phyloP scores from a whole-genome alignment of 2,113 vertebrate species.

The Diphyllodes magnificus region DNA sequence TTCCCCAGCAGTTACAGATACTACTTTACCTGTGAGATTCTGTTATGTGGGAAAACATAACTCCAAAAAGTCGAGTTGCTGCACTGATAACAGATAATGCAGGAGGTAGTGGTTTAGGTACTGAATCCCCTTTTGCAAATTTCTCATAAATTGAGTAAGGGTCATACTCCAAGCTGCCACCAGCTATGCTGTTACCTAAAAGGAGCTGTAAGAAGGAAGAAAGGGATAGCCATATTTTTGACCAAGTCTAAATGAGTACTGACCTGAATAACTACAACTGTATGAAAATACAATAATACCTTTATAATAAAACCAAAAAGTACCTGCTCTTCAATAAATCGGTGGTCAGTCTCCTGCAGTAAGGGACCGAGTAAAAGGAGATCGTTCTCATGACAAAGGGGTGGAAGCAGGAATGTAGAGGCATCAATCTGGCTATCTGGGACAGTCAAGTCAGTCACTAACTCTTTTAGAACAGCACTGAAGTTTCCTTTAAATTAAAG shows the following conservation, averaged over 20 bases:
- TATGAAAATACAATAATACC: neutral
- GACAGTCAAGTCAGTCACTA: conserved; percentile 81
- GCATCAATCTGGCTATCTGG: conserved; percentile 77
- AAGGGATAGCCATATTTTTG: neutral
- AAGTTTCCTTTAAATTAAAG: conserved; percentile 74
- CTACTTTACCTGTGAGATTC: conserved; percentile 82
- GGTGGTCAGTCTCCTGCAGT: conserved; percentile 78
- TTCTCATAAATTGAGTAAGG: conserved; percentile 80
- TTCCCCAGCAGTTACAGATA: neutral
- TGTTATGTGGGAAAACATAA: conserved; percentile 79
- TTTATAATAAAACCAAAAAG: neutral
- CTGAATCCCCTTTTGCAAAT: conserved; percentile 63
- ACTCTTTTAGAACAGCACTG: conserved; percentile 81
- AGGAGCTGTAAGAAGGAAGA: conserved; percentile 71
- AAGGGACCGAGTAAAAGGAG: conserved; percentile 78
- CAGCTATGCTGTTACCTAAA: conserved; percentile 74
- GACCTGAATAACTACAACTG: neutral
- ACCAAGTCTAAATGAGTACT: neutral
- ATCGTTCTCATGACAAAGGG: conserved; percentile 83
- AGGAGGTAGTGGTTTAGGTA: conserved; percentile 82
- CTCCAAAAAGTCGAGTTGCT: conserved; percentile 83
- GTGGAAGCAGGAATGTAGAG: conserved; percentile 79
- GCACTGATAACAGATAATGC: conserved; percentile 72
- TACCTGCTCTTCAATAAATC: conserved; percentile 91
- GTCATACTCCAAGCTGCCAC: conserved; percentile 86